phyloP scores from a whole-genome alignment of 37 sponge, comb jelly and placozoan species.

The Ephydatia muelleri region DNA sequence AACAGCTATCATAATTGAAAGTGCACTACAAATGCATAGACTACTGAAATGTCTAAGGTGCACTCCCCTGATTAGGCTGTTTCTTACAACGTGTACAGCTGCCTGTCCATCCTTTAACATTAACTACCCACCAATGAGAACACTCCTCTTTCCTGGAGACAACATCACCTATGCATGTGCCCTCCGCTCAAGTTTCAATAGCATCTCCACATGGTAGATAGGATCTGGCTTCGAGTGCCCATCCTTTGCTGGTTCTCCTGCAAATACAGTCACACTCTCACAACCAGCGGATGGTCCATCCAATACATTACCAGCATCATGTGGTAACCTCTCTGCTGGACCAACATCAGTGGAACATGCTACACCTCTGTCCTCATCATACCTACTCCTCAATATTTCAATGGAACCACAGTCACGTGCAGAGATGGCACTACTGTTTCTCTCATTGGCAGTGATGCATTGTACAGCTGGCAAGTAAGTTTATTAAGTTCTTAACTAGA shows the following conservation, averaged over 20 bases:
- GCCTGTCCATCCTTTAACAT: background rate
- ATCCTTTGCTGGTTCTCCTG: background rate
- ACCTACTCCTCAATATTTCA: background rate
- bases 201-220: background rate
- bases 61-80: no score
- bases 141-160: background rate
- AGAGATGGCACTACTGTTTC: background rate
- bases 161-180: background rate
- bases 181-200: background rate
- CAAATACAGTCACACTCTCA: background rate
- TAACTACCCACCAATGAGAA: background rate
- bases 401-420: background rate
- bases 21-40: no score
- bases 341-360: background rate
- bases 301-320: background rate
- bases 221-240: background rate
- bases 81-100: no score
- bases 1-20: no score
- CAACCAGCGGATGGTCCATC: background rate
- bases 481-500: no score
- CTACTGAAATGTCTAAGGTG: no score
- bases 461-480: background rate
- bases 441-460: background rate
- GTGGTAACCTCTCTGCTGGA: slow-evolving; percentile 1
- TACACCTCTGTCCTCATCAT: background rate